Evolutionary conservation across 2,113 vertebrate genomes (phyloP).

Genomic region (Rhineura floridana): DNA sequence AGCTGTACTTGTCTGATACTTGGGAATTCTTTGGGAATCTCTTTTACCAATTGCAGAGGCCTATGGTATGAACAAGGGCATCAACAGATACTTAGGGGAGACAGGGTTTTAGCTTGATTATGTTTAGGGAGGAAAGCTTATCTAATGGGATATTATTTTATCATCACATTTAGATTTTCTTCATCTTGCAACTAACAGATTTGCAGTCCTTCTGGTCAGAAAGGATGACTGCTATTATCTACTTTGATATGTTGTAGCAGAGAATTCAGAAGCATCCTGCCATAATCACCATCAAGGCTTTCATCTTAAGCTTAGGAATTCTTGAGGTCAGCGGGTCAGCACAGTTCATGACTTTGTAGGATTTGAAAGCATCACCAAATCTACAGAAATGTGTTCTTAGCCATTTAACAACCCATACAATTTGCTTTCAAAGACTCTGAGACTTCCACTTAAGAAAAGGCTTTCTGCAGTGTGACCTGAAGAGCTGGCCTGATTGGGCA

Average conservation of each 20-base stretch:
- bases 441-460: neutral
- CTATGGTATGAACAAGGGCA: neutral
- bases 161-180: neutral
- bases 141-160: neutral
- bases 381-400: neutral
- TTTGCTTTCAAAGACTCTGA: neutral
- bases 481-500: too few relatives aligned
- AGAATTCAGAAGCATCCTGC: neutral
- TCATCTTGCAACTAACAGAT: neutral
- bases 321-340: neutral
- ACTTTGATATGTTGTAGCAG: neutral
- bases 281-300: neutral
- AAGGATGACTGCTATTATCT: neutral
- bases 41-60: neutral
- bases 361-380: neutral
- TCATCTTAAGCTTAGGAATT: neutral
- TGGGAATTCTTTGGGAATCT: neutral
- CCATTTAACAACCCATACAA: neutral
- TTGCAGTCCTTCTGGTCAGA: neutral
- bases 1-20: conserved; percentile 25
- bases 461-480: neutral
- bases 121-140: neutral
- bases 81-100: neutral
- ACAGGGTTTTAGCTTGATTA: neutral
- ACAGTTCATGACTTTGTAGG: neutral